Conservation (phyloP, 2,888 invertebrate species). For the Kuschelorhynchus macadamiae region DNA sequence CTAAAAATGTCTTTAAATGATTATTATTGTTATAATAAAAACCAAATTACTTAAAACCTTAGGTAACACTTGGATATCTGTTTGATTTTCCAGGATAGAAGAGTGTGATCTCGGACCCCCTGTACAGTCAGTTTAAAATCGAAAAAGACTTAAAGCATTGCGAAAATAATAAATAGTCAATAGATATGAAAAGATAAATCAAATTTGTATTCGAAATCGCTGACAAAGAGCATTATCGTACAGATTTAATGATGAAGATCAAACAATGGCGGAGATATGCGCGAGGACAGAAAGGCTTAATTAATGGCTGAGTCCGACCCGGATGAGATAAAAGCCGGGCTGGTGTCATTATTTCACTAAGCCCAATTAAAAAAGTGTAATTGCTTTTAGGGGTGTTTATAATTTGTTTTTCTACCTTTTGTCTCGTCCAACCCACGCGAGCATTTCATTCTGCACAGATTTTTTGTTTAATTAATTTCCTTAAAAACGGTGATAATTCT, state of each 20-base stretch:
- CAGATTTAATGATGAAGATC: slow-evolving; percentile 38
- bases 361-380: slow-evolving; percentile 36
- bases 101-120: too few species aligned
- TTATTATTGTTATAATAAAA: too few species aligned
- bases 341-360: slow-evolving; percentile 31
- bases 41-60: too few species aligned
- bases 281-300: slow-evolving; percentile 36
- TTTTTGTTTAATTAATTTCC: slow-evolving; percentile 17
- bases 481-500: not conserved
- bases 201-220: slow-evolving; percentile 14
- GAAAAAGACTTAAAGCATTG: too few species aligned
- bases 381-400: slow-evolving; percentile 17
- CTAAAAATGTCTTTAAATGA: too few species aligned
- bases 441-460: slow-evolving; percentile 1
- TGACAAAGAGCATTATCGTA: slow-evolving; percentile 25
- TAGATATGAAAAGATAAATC: slow-evolving; percentile 21
- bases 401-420: slow-evolving; percentile 19
- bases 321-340: slow-evolving; percentile 29
- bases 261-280: slow-evolving; percentile 27
- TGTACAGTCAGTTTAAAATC: too few species aligned
- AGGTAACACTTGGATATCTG: too few species aligned
- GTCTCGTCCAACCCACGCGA: not conserved
- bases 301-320: slow-evolving; percentile 27
- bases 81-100: too few species aligned
- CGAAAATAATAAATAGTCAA: not conserved